A percentile compares a stretch with the other conserved stretches of the same genome.
Evolutionary conservation across 1,140 invertebrate species (phyloP).

Genomic region (Aphidius gifuensis): DNA sequence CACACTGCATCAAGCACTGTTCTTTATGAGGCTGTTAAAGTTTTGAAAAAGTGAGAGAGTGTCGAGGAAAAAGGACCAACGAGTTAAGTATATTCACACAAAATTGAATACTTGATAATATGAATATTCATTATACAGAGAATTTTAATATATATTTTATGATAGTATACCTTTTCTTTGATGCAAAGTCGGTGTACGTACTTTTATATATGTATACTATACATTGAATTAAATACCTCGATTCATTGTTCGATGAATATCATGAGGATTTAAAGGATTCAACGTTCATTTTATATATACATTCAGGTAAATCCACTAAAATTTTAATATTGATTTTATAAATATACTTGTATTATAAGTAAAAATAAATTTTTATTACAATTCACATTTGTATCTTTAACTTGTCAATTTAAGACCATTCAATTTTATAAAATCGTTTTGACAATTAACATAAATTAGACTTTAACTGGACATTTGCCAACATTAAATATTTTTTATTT

Average conservation of each 20-base stretch:
- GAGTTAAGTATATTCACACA: conserved; percentile 42
- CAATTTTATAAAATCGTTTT: background rate
- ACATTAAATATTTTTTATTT: too few relatives aligned
- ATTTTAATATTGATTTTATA: too few relatives aligned
- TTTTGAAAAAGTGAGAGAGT: conserved; percentile 36
- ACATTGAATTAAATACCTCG: too few relatives aligned
- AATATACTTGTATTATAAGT: too few relatives aligned
- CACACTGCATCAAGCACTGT: conserved; percentile 17
- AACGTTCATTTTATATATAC: too few relatives aligned
- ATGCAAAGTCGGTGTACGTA: conserved; percentile 8
- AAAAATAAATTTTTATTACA: too few relatives aligned
- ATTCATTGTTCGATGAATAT: background rate
- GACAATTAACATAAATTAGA: conserved; percentile 54
- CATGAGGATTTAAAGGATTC: background rate
- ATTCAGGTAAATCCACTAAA: too few relatives aligned
- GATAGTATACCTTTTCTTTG: conserved; percentile 34
- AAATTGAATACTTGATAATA: conserved; percentile 52
- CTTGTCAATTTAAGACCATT: too few relatives aligned
- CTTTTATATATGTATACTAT: too few relatives aligned
- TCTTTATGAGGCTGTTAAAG: conserved; percentile 50
- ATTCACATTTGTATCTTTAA: too few relatives aligned
- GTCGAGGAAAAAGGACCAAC: conserved; percentile 21
- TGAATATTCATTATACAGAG: conserved; percentile 45
- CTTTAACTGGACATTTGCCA: too few relatives aligned
- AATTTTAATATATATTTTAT: conserved; percentile 52